These are phyloP conservation scores for Centruroides vittatus DNA, from an alignment of 1,140 invertebrate species.

Conservation along the genomic window DNA sequence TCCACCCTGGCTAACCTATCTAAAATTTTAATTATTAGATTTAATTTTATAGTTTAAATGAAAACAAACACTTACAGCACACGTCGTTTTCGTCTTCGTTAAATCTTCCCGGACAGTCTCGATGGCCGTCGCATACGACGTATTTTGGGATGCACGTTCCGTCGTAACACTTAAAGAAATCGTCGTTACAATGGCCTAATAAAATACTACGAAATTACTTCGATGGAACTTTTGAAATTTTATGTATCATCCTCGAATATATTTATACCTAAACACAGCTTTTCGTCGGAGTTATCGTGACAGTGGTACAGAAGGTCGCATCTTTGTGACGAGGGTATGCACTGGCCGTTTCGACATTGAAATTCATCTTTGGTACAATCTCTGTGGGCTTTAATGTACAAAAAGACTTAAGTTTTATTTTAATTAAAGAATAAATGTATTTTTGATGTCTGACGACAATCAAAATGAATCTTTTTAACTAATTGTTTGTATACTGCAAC, in stretches of 20 bases:
- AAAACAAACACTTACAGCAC: slow-evolving; percentile 13
- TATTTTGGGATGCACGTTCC: slow-evolving; percentile 23
- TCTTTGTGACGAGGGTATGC: slow-evolving; percentile 15
- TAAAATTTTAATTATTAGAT: not conserved
- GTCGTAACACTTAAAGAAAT: slow-evolving; percentile 25
- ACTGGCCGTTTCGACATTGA: slow-evolving; percentile 20
- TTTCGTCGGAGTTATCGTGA: slow-evolving; percentile 13
- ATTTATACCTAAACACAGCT: slow-evolving; percentile 13
- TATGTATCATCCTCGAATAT: not conserved
- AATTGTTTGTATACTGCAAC: too few relatives aligned
- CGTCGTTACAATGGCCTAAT: slow-evolving; percentile 17
- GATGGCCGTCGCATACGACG: slow-evolving; percentile 20
- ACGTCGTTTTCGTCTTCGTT: slow-evolving; percentile 23
- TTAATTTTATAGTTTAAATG: not conserved
- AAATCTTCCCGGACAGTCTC: slow-evolving; percentile 24
- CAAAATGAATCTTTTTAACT: too few relatives aligned
- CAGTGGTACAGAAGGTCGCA: slow-evolving; percentile 20
- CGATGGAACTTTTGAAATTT: not conserved
- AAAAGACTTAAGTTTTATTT: too few relatives aligned
- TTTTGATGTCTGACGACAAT: too few relatives aligned
- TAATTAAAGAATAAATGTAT: too few relatives aligned
- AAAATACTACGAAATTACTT: too few relatives aligned
- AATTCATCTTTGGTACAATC: slow-evolving; percentile 15
- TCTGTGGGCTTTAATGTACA: not conserved
- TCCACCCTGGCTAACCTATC: slow-evolving; percentile 3